A percentile compares a stretch with the other conserved stretches of the same genome.
phyloP scores from a whole-genome alignment of 2,113 vertebrate species.

The Macaca nemestrina region DNA sequence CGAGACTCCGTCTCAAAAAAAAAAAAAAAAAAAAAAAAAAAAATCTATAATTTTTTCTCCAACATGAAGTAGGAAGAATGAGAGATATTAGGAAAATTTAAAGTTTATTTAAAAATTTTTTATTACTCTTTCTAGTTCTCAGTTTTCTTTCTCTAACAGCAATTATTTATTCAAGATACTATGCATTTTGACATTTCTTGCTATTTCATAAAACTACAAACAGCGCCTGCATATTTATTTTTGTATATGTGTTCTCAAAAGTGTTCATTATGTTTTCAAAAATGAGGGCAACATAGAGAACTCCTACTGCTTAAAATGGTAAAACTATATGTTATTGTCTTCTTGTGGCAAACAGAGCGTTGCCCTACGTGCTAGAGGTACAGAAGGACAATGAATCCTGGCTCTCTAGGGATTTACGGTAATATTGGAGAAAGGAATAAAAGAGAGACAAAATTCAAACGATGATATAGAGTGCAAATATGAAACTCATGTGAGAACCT shows the following conservation, averaged over 20 bases:
- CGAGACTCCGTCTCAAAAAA: too few relatives aligned
- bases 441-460: background rate
- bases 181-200: constrained; percentile 25
- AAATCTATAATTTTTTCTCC: constrained; percentile 24
- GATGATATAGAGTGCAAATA: background rate
- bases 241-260: constrained; percentile 14
- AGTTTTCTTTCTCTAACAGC: background rate
- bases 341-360: background rate
- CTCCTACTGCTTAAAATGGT: background rate
- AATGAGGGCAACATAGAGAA: background rate
- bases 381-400: background rate
- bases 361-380: background rate
- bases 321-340: background rate
- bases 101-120: background rate
- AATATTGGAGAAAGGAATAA: background rate
- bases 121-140: background rate
- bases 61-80: background rate
- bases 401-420: background rate
- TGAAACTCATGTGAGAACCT: background rate
- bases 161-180: background rate
- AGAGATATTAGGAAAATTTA: background rate
- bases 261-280: constrained; percentile 13
- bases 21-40: background rate
- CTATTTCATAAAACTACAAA: background rate
- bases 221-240: background rate